Conservation (phyloP, 30 jellyfish, hydroid and myxozoan genomes). For the Hydractinia echinata region DNA sequence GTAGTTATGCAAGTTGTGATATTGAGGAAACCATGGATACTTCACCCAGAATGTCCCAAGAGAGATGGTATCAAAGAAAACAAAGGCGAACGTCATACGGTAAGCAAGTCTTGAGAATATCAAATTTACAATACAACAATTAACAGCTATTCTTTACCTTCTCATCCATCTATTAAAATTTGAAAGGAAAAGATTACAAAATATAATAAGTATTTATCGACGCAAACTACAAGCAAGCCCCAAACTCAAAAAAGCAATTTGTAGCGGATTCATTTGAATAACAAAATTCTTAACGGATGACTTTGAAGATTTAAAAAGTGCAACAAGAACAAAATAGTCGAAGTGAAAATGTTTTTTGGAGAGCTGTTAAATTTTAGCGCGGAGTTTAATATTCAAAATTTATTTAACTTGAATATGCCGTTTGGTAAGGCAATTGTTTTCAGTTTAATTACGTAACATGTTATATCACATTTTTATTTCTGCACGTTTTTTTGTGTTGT, state of each 20-base stretch:
- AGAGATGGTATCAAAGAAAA: not conserved
- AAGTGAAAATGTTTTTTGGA: conserved; percentile 1
- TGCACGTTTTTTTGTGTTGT: no score
- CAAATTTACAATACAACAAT: not conserved
- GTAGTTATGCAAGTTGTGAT: conserved; percentile 13
- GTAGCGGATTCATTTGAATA: not conserved
- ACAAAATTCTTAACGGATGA: not conserved
- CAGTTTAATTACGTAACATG: not conserved
- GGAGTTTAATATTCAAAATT: not conserved
- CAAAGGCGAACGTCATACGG: conserved; percentile 15
- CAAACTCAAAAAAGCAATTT: not conserved
- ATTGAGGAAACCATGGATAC: no score
- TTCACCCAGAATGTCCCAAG: no score
- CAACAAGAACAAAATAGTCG: not conserved
- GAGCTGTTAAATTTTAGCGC: conserved; percentile 2
- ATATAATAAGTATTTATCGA: no score
- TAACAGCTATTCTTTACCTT: no score
- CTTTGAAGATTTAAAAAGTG: not conserved
- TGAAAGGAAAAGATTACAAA: no score
- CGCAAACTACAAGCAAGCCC: no score
- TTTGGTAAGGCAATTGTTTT: not conserved
- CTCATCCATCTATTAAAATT: no score
- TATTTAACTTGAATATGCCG: not conserved
- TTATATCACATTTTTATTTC: not conserved
- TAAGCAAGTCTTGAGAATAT: not conserved